These are phyloP conservation scores for Cryptophagus acutangulus DNA, from an alignment of 2,888 invertebrate species.

Conservation along the genomic window DNA sequence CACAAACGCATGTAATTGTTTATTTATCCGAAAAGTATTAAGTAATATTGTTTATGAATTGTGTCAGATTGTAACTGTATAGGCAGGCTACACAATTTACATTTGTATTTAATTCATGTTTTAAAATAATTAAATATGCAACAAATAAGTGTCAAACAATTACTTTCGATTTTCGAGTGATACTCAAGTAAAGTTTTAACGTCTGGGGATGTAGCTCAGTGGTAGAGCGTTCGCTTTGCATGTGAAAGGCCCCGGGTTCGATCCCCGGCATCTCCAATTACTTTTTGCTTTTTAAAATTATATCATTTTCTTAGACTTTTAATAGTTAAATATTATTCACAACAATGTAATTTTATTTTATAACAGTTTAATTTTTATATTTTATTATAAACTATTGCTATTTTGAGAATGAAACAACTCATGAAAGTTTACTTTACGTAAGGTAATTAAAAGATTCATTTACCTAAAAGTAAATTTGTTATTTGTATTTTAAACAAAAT, in stretches of 20 bases:
- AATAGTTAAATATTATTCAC: too few relatives aligned
- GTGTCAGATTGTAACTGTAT: neutral
- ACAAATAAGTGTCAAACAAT: too few relatives aligned
- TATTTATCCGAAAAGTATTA: neutral
- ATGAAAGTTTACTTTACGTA: too few relatives aligned
- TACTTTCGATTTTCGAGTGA: neutral
- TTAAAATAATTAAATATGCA: too few relatives aligned
- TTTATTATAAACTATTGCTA: neutral
- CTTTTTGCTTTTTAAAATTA: too few relatives aligned
- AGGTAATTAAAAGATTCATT: too few relatives aligned
- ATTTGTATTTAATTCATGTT: neutral
- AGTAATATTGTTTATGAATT: neutral
- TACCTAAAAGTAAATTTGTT: too few relatives aligned
- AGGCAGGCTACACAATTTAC: neutral
- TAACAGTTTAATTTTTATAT: too few relatives aligned
- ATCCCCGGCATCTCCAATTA: conserved; percentile 87
- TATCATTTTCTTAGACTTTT: too few relatives aligned
- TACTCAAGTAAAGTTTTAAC: neutral
- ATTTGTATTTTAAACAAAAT: too few relatives aligned
- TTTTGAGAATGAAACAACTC: neutral
- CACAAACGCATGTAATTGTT: too few relatives aligned
- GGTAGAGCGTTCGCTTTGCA: conserved; percentile 99
- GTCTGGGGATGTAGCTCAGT: conserved; percentile 91
- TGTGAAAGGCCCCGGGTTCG: conserved; percentile 99
- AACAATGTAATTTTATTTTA: too few relatives aligned